phyloP scores from a whole-genome alignment of 2,113 vertebrate genomes.

The Crotalus viridis region DNA sequence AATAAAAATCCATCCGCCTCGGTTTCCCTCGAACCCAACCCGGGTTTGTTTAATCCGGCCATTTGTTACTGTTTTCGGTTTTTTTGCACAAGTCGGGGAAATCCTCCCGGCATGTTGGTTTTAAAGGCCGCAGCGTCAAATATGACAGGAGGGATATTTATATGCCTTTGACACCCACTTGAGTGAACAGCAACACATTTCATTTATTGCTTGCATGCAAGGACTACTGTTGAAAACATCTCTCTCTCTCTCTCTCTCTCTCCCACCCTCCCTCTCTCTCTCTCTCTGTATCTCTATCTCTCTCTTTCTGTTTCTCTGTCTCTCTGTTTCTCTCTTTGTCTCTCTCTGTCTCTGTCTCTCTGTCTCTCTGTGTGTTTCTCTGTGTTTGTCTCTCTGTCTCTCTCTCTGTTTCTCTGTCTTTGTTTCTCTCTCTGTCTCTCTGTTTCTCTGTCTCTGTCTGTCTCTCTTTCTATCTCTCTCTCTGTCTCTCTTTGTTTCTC shows the following conservation, averaged over 20 bases:
- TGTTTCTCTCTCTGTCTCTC: too few species aligned
- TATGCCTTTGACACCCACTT: neutral
- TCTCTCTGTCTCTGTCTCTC: too few species aligned
- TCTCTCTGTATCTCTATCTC: too few species aligned
- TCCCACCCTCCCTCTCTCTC: too few species aligned
- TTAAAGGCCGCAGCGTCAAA: conserved; percentile 6
- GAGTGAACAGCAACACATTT: rapidly evolving
- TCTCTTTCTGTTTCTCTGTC: too few species aligned
- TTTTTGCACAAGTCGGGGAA: neutral
- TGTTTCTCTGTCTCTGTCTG: too few species aligned
- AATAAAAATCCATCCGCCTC: neutral
- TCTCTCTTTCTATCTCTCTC: too few species aligned
- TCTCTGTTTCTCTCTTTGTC: too few species aligned
- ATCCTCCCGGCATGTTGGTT: neutral
- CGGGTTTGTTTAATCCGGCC: conserved; percentile 18
- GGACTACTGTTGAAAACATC: neutral
- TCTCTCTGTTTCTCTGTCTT: too few species aligned
- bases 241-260: neutral
- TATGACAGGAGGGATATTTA: neutral
- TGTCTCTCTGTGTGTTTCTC: too few species aligned
- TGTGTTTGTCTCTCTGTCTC: too few species aligned
- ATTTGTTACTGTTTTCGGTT: neutral
- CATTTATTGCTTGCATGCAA: neutral
- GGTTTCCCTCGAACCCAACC: neutral
- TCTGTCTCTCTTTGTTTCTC: too few species aligned